Base-by-base conservation (phyloP, 2,888 invertebrate species). In the Drosophila rellima region DNA sequence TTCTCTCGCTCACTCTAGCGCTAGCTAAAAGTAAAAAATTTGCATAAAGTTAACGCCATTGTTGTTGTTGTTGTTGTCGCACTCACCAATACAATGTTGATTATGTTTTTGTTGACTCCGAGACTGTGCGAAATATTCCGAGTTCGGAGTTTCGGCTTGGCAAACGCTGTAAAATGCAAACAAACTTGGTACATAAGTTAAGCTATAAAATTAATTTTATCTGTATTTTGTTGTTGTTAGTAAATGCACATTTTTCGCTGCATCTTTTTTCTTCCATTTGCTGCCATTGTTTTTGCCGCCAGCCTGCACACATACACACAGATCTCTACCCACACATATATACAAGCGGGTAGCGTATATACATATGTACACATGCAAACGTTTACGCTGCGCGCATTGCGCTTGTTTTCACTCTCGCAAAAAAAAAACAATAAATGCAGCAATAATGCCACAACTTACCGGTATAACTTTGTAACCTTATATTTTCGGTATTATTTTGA, bases 251-350 rank as follows among this genome's bases (percentile, higher is more conserved):
- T 29, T 55, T 40, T 54, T 7, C 15, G n/a, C 8, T 29, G 35
- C 47, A 17, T 45, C 33, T 57, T 33, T 54, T 44, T 44, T 8
- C 33, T 40, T 50, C 45, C 7, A 15, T 57, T 44, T 20, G 47
- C 52, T 62, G 63, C 80, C 75, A 61, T 79, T 74, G 64, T 68
- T 72, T 85, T 70, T 82, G 80, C 86, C 83, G 83, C 83, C 61
- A 71, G 66, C 33, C 7, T 13, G 33, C 44, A 37, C 31, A 60
- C 23, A 26, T 40, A 42, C 17, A 55, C 40, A 62, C 37, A 44
- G 0, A 42, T 7, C 29, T 7, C 7, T 31, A n/a, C 17, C 2
- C 18, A 35, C 44, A 23, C 26, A 44, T 8, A 44, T 8, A 40
- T 8, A 8, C 29, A 44, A 20, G 54, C 31, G 20, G 6, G 13